Percentiles rank a stretch among this genome's conserved stretches.
Conservation (phyloP, 2,888 invertebrate genomes). For the Andrena trimmerana region DNA sequence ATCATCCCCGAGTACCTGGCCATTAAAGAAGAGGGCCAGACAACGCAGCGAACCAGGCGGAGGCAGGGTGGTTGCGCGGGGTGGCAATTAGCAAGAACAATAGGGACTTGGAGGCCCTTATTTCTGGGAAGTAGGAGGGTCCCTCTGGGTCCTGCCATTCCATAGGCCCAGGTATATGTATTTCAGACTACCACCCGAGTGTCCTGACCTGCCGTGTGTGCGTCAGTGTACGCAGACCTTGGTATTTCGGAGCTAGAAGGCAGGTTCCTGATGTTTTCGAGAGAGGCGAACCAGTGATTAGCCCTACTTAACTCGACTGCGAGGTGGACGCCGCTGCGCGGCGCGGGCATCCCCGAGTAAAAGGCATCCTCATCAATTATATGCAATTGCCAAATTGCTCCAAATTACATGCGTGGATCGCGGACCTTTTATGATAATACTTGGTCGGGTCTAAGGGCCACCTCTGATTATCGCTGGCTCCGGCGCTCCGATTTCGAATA, state of each 20-base stretch:
- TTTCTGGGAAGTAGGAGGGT: slow-evolving; percentile 82
- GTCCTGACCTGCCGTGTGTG: slow-evolving; percentile 16
- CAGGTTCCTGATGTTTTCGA: slow-evolving; percentile 71
- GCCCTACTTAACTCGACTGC: slow-evolving; percentile 81
- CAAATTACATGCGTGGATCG: slow-evolving; percentile 80
- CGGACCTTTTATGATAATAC: slow-evolving; percentile 67
- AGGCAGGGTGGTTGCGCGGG: slow-evolving; percentile 74
- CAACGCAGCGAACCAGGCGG: slow-evolving; percentile 60
- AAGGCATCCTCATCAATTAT: slow-evolving; percentile 83
- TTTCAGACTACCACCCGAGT: slow-evolving; percentile 17
- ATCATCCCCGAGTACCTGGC: slow-evolving; percentile 72
- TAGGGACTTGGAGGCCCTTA: slow-evolving; percentile 78
- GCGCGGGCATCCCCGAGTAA: slow-evolving; percentile 78
- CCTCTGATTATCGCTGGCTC: slow-evolving; percentile 56
- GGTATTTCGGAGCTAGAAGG: slow-evolving; percentile 73
- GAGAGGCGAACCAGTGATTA: slow-evolving; percentile 81
- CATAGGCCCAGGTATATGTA: slow-evolving; percentile 61
- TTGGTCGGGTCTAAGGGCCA: slow-evolving; percentile 22
- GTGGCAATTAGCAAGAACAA: slow-evolving; percentile 85
- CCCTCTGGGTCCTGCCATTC: slow-evolving; percentile 67
- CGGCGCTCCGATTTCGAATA: slow-evolving; percentile 21
- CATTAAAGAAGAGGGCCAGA: slow-evolving; percentile 67
- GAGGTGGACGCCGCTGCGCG: slow-evolving; percentile 54
- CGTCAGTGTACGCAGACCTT: slow-evolving; percentile 41
- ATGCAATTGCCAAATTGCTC: slow-evolving; percentile 84